Conservation (phyloP, 2,113 vertebrate genomes). For the Actinemys pallida region DNA sequence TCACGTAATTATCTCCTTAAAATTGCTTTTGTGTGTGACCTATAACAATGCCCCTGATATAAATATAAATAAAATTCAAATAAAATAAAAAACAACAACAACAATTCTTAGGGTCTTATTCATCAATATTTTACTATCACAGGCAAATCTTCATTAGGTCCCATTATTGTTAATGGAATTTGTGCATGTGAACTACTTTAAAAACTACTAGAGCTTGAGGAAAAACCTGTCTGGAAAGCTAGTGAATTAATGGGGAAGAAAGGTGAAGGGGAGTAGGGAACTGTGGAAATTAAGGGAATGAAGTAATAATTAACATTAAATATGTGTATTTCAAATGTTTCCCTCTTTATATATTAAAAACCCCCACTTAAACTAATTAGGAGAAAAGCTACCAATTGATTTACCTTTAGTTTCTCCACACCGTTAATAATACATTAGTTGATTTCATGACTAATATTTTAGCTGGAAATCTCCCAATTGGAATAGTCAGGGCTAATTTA, state of each 20-base stretch:
- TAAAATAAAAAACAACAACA: too few species aligned
- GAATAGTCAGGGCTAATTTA: background rate
- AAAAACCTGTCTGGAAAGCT: background rate
- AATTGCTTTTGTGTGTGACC: background rate
- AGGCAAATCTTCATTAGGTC: background rate
- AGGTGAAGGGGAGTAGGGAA: background rate
- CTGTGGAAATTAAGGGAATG: background rate
- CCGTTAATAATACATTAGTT: background rate
- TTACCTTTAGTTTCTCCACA: background rate
- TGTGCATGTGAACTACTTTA: background rate
- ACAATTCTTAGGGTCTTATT: background rate
- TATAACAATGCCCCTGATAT: background rate
- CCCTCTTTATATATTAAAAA: background rate
- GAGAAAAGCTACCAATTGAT: background rate
- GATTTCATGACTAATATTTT: background rate
- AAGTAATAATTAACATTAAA: background rate
- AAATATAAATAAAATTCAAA: background rate
- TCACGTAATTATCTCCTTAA: background rate
- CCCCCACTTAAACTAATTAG: background rate
- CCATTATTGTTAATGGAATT: background rate
- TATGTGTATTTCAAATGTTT: background rate
- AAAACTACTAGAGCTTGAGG: background rate
- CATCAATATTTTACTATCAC: conserved; percentile 35
- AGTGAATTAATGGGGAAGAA: background rate
- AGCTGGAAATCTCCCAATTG: background rate